Conservation (phyloP, 2,888 invertebrate species). For the Tenthredo notha region DNA sequence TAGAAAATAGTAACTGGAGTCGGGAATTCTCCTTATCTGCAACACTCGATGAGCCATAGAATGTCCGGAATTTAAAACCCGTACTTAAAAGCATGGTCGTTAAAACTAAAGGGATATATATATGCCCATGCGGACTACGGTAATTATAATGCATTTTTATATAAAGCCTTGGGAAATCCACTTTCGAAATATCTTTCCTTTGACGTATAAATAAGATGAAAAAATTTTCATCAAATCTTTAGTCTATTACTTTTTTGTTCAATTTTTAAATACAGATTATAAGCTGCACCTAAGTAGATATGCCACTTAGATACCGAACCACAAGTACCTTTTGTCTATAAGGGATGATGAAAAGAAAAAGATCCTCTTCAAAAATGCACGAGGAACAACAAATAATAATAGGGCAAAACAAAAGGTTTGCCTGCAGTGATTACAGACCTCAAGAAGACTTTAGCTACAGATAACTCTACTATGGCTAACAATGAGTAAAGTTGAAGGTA, state of each 20-base stretch:
- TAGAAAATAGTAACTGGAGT: slow-evolving; percentile 58
- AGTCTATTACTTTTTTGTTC: neutral
- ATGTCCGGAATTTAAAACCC: slow-evolving; percentile 33
- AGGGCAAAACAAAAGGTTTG: slow-evolving; percentile 11
- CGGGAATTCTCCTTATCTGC: slow-evolving; percentile 26
- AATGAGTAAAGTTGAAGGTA: neutral
- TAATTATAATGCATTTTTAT: slow-evolving; percentile 39
- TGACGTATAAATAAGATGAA: neutral
- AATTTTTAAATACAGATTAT: slow-evolving; percentile 2
- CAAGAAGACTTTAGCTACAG: slow-evolving; percentile 9
- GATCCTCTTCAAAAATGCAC: slow-evolving; percentile 17
- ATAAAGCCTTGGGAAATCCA: neutral
- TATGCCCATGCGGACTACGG: neutral
- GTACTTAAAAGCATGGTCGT: slow-evolving; percentile 32
- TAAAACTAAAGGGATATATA: slow-evolving; percentile 15
- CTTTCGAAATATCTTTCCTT: neutral
- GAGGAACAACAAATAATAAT: slow-evolving; percentile 13
- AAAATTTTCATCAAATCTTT: neutral
- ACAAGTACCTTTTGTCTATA: neutral
- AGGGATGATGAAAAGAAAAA: neutral
- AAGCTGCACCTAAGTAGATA: neutral
- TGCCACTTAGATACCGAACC: neutral
- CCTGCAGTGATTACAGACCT: slow-evolving; percentile 20
- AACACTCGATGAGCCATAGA: slow-evolving; percentile 36
- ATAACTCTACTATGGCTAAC: neutral